phyloP scores from a whole-genome alignment of 2,113 vertebrate species.

The Bucco capensis region DNA sequence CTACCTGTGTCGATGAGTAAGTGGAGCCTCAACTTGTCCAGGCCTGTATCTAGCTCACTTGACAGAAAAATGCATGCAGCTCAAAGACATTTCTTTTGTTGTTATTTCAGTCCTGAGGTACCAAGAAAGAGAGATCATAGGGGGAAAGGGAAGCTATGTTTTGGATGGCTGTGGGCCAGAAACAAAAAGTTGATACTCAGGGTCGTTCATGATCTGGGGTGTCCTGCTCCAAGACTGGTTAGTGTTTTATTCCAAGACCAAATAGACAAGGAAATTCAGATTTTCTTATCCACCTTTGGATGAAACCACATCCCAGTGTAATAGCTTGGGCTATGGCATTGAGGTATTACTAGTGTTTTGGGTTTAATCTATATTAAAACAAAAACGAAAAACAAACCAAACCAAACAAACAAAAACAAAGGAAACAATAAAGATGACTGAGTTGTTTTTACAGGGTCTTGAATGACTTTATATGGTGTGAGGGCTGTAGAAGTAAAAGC shows the following conservation, averaged over 20 bases:
- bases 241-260: neutral
- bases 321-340: neutral
- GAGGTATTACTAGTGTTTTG: neutral
- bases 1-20: neutral
- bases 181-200: neutral
- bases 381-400: too few relatives aligned
- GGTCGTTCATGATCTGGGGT: neutral
- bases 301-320: neutral
- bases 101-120: neutral
- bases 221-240: neutral
- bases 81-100: neutral
- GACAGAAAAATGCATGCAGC: neutral
- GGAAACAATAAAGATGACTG: neutral
- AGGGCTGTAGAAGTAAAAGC: neutral
- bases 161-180: neutral
- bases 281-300: neutral
- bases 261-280: neutral
- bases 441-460: neutral
- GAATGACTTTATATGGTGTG: neutral
- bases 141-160: neutral
- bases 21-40: neutral
- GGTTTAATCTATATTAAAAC: neutral
- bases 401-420: neutral
- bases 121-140: neutral
- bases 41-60: neutral